A percentile compares a stretch with the other conserved stretches of the same genome.
These are phyloP conservation scores for Pseudobourletiella spinata DNA, from an alignment of 1,140 invertebrate species.

Conservation along the genomic window DNA sequence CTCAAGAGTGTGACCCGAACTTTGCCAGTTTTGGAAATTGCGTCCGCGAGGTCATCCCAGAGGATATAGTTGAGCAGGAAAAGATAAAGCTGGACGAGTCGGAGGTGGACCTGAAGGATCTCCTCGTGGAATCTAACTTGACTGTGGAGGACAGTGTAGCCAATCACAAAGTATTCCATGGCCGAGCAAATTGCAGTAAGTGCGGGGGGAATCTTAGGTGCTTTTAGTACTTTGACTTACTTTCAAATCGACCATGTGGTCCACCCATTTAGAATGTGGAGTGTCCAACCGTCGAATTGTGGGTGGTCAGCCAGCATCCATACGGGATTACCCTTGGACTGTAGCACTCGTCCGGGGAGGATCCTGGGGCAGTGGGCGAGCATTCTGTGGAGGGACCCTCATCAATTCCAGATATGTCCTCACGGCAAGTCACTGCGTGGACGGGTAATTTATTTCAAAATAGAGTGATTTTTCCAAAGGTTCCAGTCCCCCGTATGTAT, in stretches of 20 bases:
- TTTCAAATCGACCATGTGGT: neutral
- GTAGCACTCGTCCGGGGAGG: neutral
- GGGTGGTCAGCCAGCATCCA: slow-evolving; percentile 14
- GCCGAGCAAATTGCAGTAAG: neutral
- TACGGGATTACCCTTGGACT: slow-evolving; percentile 21
- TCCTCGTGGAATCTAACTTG: neutral
- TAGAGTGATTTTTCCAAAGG: slow-evolving; percentile 4
- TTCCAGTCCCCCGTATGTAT: too few relatives aligned
- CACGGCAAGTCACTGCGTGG: slow-evolving; percentile 26
- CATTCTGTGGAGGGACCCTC: slow-evolving; percentile 21
- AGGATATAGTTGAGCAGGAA: neutral
- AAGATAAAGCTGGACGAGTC: neutral
- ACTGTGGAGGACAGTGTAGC: neutral
- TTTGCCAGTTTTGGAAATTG: neutral
- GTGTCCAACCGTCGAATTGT: slow-evolving; percentile 7
- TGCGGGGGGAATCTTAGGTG: too few relatives aligned
- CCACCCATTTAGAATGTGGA: slow-evolving; percentile 1
- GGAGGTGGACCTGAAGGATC: neutral
- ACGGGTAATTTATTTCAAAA: slow-evolving; percentile 16
- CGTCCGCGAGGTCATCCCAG: neutral
- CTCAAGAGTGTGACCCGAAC: neutral
- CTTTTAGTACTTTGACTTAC: neutral
- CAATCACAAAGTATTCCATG: neutral
- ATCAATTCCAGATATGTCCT: slow-evolving; percentile 25
- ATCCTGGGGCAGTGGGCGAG: neutral